Evolutionary conservation across 2,797 vertebrate species (phyloP).

Genomic region (Crenichthys baileyi): DNA sequence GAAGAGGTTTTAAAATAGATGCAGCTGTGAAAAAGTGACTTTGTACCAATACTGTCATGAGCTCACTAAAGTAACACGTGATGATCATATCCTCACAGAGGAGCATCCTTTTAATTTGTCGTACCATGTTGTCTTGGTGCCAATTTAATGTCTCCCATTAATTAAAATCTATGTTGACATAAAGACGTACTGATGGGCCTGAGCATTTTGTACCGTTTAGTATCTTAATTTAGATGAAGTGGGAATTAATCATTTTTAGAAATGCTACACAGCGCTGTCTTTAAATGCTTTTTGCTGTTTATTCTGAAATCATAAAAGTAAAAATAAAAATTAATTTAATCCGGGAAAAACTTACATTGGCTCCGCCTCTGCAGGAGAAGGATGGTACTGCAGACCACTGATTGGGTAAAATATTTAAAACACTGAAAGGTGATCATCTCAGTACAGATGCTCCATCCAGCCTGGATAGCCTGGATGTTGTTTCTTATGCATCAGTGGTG

Average conservation of each 20-base stretch:
- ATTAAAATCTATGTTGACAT: background rate
- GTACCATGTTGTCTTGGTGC: slow-evolving; percentile 16
- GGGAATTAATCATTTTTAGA: background rate
- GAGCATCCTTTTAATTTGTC: slow-evolving; percentile 20
- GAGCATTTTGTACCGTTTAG: slow-evolving; percentile 25
- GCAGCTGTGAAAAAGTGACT: slow-evolving; percentile 4
- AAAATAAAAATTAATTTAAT: background rate
- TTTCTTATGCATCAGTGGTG: too few relatives aligned
- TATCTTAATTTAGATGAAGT: slow-evolving; percentile 36
- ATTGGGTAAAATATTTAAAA: background rate
- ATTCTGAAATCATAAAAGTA: background rate
- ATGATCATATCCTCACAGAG: background rate
- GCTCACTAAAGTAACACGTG: slow-evolving; percentile 24
- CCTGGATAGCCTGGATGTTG: background rate
- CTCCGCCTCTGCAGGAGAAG: slow-evolving; percentile 16
- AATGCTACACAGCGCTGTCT: background rate
- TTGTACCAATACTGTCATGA: slow-evolving; percentile 49
- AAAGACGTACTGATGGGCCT: background rate
- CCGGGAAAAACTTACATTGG: slow-evolving; percentile 32
- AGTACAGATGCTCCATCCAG: background rate
- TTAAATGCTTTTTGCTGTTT: background rate
- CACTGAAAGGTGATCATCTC: background rate
- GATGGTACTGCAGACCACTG: background rate
- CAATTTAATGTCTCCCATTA: slow-evolving; percentile 17
- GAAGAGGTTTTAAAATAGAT: background rate